Evolutionary conservation across 2,113 vertebrate genomes (phyloP).

Genomic region (Myrmophylax atrothorax): DNA sequence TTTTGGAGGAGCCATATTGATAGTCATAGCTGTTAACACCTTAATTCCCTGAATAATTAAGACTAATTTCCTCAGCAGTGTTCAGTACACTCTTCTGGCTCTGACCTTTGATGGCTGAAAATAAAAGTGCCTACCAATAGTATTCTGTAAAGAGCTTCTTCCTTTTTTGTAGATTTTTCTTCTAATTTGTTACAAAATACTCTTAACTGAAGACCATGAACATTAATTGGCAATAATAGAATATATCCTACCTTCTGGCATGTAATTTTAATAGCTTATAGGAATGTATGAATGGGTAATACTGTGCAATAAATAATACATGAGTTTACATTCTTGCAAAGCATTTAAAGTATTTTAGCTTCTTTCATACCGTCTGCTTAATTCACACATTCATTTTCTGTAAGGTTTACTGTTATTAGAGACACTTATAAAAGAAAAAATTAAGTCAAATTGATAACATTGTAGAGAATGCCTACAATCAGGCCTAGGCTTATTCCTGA

Average conservation of each 20-base stretch:
- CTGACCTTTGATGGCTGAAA: background rate
- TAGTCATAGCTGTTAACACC: background rate
- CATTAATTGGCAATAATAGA: slow-evolving; percentile 18
- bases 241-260: background rate
- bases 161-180: background rate
- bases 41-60: background rate
- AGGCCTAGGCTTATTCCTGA: background rate
- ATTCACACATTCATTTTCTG: slow-evolving; percentile 27
- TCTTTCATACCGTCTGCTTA: slow-evolving; percentile 30
- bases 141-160: background rate
- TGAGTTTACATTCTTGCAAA: slow-evolving; percentile 26
- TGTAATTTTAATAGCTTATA: slow-evolving; percentile 1
- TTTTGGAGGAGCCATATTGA: background rate
- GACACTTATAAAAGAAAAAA: slow-evolving; percentile 24
- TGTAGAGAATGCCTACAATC: slow-evolving; percentile 13
- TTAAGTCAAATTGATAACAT: slow-evolving; percentile 36
- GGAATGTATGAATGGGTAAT: background rate
- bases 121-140: background rate
- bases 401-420: slow-evolving; percentile 40
- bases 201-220: background rate
- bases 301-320: slow-evolving; percentile 37
- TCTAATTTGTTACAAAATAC: background rate
- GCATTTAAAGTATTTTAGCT: slow-evolving; percentile 2
- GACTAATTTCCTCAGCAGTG: background rate
- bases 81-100: background rate